Evolutionary conservation across 2,888 invertebrate species (phyloP).

Genomic region (Microdon myrmicae): DNA sequence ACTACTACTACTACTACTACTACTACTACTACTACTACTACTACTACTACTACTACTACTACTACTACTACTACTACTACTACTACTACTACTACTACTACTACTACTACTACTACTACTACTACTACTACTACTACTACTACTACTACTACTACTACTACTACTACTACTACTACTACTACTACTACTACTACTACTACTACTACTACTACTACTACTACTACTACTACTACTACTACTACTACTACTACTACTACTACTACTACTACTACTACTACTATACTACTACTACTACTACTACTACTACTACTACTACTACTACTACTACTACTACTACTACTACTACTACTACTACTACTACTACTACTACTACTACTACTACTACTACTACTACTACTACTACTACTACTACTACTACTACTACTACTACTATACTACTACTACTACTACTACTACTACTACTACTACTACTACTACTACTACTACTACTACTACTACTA

Average conservation of each 20-base stretch:
- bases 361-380: slow-evolving; percentile 4
- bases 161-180: slow-evolving; percentile 4
- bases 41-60: slow-evolving; percentile 4
- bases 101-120: slow-evolving; percentile 3
- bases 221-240: slow-evolving; percentile 4
- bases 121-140: slow-evolving; percentile 4
- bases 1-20: slow-evolving; percentile 4
- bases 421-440: slow-evolving; percentile 4
- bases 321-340: slow-evolving; percentile 4
- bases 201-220: slow-evolving; percentile 4
- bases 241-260: slow-evolving; percentile 4
- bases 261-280: slow-evolving; percentile 4
- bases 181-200: slow-evolving; percentile 4
- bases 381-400: slow-evolving; percentile 4
- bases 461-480: slow-evolving; percentile 1
- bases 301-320: slow-evolving; percentile 4
- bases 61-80: slow-evolving; percentile 4
- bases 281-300: slow-evolving; percentile 4
- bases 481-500: slow-evolving; percentile 4
- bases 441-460: slow-evolving; percentile 4
- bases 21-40: slow-evolving; percentile 4
- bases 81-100: slow-evolving; percentile 4
- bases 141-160: slow-evolving; percentile 4
- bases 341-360: slow-evolving; percentile 4
- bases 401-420: slow-evolving; percentile 4